Evolutionary conservation across 2,797 vertebrate species (phyloP).

Genomic region (Neostethus bicornis): DNA sequence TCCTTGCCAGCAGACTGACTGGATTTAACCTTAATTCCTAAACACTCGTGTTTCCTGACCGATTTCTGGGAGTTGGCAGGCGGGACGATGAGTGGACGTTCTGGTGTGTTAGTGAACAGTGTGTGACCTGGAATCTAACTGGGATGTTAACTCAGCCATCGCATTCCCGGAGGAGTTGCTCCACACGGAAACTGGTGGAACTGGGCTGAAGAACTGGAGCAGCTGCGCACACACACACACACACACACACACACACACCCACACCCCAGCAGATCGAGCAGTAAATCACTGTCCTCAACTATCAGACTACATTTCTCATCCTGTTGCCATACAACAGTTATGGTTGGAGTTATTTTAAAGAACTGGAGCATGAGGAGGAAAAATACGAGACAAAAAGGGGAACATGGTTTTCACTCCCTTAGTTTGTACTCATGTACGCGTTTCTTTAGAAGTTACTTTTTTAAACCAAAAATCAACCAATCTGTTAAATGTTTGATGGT

Average conservation of each 20-base stretch:
- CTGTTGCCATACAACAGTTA: slow-evolving; percentile 34
- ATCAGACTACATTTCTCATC: slow-evolving; percentile 26
- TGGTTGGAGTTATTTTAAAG: slow-evolving; percentile 43
- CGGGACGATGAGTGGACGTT: background rate
- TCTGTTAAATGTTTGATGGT: no score
- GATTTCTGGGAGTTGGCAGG: slow-evolving; percentile 4
- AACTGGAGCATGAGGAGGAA: slow-evolving; percentile 41
- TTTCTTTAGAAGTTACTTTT: no score
- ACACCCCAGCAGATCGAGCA: slow-evolving; percentile 22
- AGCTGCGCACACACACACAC: slow-evolving; percentile 14
- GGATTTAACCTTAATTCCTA: slow-evolving; percentile 25
- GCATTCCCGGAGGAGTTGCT: slow-evolving; percentile 27
- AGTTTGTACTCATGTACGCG: no score
- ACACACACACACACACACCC: slow-evolving; percentile 1
- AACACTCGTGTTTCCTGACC: background rate
- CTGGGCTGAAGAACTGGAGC: slow-evolving; percentile 50
- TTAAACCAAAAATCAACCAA: no score
- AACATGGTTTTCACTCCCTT: no score
- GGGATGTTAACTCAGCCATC: slow-evolving; percentile 41
- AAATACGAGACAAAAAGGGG: background rate
- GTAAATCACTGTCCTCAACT: slow-evolving; percentile 42
- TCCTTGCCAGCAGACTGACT: background rate
- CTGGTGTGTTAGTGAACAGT: slow-evolving; percentile 8
- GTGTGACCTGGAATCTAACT: slow-evolving; percentile 52
- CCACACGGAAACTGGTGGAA: slow-evolving; percentile 27